Percentiles rank a stretch among this genome's conserved stretches.
These are phyloP conservation scores for Stichopus chloronotus DNA, from an alignment of 35 echinoderm and acorn worm species.

Conservation along the genomic window DNA sequence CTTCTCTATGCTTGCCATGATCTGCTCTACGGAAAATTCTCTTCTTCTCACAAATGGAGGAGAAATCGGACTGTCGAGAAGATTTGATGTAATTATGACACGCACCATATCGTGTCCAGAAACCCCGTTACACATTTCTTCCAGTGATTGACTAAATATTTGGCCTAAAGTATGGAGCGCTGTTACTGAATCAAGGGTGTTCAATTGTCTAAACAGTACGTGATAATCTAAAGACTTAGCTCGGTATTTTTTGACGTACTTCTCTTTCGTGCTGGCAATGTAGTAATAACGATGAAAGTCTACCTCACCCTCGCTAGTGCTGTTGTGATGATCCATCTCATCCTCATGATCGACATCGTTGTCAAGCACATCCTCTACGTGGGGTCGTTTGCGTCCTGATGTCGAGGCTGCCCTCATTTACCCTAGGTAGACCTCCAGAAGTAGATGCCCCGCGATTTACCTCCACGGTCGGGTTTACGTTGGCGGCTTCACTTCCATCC, in stretches of 20 bases:
- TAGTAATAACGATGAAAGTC: neutral
- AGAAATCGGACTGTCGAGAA: neutral
- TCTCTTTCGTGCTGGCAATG: neutral
- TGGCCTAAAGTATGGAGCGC: neutral
- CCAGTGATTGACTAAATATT: neutral
- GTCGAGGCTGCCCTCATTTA: too few relatives aligned
- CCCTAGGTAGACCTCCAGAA: too few relatives aligned
- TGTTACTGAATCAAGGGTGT: neutral
- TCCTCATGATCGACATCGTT: too few relatives aligned
- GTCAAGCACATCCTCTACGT: too few relatives aligned
- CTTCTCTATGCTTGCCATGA: neutral
- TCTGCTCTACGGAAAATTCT: neutral
- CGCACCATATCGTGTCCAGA: constrained; percentile 20
- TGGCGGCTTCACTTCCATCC: too few relatives aligned
- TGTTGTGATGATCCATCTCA: too few relatives aligned
- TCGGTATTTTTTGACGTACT: constrained; percentile 27
- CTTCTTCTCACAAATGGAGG: neutral
- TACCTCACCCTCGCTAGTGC: too few relatives aligned
- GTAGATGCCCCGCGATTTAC: too few relatives aligned
- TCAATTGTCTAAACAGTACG: neutral
- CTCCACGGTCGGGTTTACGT: too few relatives aligned
- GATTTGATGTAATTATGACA: neutral
- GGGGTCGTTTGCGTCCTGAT: too few relatives aligned
- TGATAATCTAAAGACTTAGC: constrained; percentile 8
- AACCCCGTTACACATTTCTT: neutral